Percentiles rank a stretch among this genome's conserved stretches.
These are phyloP conservation scores for Diploptera punctata DNA, from an alignment of 2,888 invertebrate species.

Conservation along the genomic window DNA sequence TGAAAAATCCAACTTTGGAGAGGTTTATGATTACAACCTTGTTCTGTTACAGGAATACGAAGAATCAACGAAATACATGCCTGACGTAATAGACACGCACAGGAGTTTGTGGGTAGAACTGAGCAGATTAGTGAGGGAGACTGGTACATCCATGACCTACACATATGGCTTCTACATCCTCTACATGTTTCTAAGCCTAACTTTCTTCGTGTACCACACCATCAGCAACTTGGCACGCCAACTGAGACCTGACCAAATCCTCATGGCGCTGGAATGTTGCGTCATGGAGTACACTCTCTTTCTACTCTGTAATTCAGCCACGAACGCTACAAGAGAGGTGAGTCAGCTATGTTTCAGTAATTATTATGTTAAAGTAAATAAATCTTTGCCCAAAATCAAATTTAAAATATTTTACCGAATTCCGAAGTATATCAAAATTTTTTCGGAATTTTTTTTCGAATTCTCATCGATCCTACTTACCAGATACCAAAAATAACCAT, in stretches of 20 bases:
- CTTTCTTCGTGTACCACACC: conserved; percentile 20
- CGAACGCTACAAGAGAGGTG: neutral
- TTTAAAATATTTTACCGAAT: too few relatives aligned
- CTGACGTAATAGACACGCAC: neutral
- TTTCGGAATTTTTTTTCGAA: too few relatives aligned
- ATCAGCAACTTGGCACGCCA: conserved; percentile 18
- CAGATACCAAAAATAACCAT: too few relatives aligned
- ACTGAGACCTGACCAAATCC: neutral
- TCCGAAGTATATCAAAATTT: too few relatives aligned
- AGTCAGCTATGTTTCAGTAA: neutral
- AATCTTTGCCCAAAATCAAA: too few relatives aligned
- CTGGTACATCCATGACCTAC: neutral
- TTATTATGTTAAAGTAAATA: too few relatives aligned
- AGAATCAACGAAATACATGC: neutral
- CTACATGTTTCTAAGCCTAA: conserved; percentile 11
- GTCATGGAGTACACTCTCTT: conserved; percentile 14
- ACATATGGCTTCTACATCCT: conserved; percentile 21
- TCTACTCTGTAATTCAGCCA: conserved; percentile 7
- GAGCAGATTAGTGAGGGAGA: conserved; percentile 2
- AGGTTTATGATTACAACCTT: too few relatives aligned
- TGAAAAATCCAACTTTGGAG: too few relatives aligned
- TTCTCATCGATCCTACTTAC: too few relatives aligned
- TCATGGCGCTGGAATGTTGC: conserved; percentile 7
- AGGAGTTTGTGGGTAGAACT: neutral
- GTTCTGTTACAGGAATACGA: neutral